Base-by-base conservation (phyloP, 2,113 vertebrate genomes). In the Urocitellus parryii region DNA sequence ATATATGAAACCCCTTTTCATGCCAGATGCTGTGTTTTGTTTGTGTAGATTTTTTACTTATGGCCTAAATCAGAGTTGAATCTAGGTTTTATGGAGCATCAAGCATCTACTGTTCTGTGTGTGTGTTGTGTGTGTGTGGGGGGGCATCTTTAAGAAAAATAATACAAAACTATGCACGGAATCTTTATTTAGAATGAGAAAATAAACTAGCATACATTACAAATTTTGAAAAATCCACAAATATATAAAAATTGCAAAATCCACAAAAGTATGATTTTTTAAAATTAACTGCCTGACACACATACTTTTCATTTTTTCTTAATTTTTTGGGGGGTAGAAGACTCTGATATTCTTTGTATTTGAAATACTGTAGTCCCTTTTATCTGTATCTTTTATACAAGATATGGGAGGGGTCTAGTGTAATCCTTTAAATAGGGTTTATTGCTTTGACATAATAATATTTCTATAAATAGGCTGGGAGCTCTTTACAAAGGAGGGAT, bases 381-480 rank as follows among this genome's bases (percentile, higher is more conserved):
- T 56, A 39, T 53, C 32, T 53, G 25, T 77, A 25, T 63, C 8
- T 63, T 27, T 63, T 63, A 63, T 63, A 58, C 32, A 32, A 95
- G 56, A 80, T 51, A 39, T 79, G 4, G 10, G 27, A 68, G n/a
- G 79, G 67, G 14, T 24, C n/a, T 96, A 37, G 11, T 53, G 2
- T 81, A 88, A 91, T 25, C 17, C 63, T 91, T 81, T 94, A 91
- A 91, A 32, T n/a, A 87, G 13, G 29, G 32, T 12, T 68, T 67
- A 16, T n/a, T 39, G 29, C 4, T 92, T 88, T 86, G 82, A 88
- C 14, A 63, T 79, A 88, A 56, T 53, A 73, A 61, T 20, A 42
- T 68, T 12, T 91, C 86, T 88, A 65, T 91, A 85, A 94, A 58
- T 70, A 82, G 61, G 48, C 63, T 56, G 70, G 79, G 13, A 70